Conservation (phyloP, 2,888 invertebrate species). For the Andrena hattorfiana region DNA sequence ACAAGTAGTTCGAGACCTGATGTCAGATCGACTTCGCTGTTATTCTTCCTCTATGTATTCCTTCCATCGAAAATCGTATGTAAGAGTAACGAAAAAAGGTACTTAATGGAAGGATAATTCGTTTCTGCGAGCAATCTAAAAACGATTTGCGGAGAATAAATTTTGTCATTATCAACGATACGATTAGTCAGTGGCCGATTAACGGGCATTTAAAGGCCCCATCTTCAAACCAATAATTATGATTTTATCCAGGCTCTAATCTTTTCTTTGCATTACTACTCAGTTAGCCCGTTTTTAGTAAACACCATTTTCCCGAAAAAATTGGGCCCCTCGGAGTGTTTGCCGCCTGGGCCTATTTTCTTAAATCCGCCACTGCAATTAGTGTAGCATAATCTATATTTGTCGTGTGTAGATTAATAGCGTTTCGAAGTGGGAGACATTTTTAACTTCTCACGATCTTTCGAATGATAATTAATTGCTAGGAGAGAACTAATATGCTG, state of each 20-base stretch:
- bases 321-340: too few relatives aligned
- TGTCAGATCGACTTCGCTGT: not conserved
- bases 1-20: not conserved
- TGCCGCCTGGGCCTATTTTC: too few relatives aligned
- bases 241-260: too few relatives aligned
- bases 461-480: not conserved
- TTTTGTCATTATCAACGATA: constrained; percentile 14
- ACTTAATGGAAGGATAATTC: not conserved
- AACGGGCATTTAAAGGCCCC: too few relatives aligned
- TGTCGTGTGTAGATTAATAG: not conserved
- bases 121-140: not conserved
- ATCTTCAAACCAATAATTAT: too few relatives aligned
- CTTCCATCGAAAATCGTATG: not conserved
- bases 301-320: too few relatives aligned
- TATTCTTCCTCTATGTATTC: not conserved
- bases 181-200: too few relatives aligned
- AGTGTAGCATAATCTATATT: not conserved
- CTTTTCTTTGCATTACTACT: too few relatives aligned
- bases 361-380: not conserved
- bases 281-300: too few relatives aligned
- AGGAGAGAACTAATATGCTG: not conserved
- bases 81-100: not conserved
- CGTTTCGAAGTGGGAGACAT: not conserved
- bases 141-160: constrained; percentile 1
- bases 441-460: not conserved